Evolutionary conservation across 2,797 vertebrate species (phyloP).

Genomic region (Phyllotis vaccarum): DNA sequence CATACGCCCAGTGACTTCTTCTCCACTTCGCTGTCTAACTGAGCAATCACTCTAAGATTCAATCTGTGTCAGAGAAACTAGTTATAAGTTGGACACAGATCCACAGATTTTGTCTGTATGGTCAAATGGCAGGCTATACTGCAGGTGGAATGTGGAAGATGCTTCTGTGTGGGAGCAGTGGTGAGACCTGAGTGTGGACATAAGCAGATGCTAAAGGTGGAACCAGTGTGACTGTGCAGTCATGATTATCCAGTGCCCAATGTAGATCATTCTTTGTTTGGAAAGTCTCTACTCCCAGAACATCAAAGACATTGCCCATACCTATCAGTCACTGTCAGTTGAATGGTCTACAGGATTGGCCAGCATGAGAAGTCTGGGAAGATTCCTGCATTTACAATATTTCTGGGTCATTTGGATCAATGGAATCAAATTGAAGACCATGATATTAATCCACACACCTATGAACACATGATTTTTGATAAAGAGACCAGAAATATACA

Average conservation of each 20-base stretch:
- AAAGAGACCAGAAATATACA: no score
- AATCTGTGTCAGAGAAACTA: not conserved
- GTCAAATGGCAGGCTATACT: not conserved
- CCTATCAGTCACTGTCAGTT: not conserved
- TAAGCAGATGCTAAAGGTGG: not conserved
- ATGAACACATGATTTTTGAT: no score
- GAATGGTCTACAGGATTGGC: not conserved
- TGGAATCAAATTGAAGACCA: no score
- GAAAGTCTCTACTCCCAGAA: not conserved
- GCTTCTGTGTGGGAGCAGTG: not conserved
- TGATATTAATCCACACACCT: no score
- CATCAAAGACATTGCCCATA: no score
- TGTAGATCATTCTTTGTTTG: not conserved
- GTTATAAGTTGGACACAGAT: not conserved
- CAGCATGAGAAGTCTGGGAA: not conserved
- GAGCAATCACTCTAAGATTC: not conserved
- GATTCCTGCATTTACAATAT: not conserved
- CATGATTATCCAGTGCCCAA: not conserved
- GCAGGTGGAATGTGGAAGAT: not conserved
- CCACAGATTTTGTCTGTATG: not conserved
- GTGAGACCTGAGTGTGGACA: not conserved
- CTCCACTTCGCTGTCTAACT: not conserved
- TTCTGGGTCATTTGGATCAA: not conserved
- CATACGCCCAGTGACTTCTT: not conserved
- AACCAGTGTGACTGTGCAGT: not conserved